Conservation (phyloP, 1,140 invertebrate species). For the Ridgeia piscesae region DNA sequence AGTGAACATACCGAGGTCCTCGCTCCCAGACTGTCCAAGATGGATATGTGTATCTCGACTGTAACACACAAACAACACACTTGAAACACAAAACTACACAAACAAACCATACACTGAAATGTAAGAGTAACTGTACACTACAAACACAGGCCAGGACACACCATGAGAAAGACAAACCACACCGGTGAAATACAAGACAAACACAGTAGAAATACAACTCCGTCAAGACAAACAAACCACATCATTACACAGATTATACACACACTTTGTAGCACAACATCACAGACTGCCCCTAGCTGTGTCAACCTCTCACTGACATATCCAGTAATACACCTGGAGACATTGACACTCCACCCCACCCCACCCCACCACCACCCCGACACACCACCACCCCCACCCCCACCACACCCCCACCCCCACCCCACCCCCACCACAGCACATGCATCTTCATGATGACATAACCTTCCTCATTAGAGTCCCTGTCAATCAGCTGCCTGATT, state of each 20-base stretch:
- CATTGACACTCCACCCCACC: background rate
- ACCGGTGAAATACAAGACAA: too few species aligned
- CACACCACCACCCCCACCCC: background rate
- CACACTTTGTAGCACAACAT: background rate
- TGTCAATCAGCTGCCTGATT: background rate
- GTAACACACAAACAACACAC: slow-evolving; percentile 1
- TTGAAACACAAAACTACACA: too few species aligned
- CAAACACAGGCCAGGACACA: too few species aligned
- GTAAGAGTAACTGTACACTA: too few species aligned
- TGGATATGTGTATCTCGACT: slow-evolving; percentile 18
- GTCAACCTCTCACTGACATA: background rate
- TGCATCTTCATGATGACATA: background rate
- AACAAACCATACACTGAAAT: too few species aligned
- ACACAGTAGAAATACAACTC: too few species aligned
- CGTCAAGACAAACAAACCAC: too few species aligned
- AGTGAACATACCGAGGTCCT: slow-evolving; percentile 22
- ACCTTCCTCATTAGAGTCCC: background rate
- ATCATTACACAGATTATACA: too few species aligned
- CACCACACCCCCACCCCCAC: too few species aligned
- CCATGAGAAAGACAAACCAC: too few species aligned
- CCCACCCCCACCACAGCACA: background rate
- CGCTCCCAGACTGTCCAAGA: slow-evolving; percentile 26
- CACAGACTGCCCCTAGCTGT: background rate
- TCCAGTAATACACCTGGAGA: background rate
- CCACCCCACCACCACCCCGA: too few species aligned